These are phyloP conservation scores for Pao palembangensis DNA, from an alignment of 2,113 vertebrate species.

Conservation along the genomic window DNA sequence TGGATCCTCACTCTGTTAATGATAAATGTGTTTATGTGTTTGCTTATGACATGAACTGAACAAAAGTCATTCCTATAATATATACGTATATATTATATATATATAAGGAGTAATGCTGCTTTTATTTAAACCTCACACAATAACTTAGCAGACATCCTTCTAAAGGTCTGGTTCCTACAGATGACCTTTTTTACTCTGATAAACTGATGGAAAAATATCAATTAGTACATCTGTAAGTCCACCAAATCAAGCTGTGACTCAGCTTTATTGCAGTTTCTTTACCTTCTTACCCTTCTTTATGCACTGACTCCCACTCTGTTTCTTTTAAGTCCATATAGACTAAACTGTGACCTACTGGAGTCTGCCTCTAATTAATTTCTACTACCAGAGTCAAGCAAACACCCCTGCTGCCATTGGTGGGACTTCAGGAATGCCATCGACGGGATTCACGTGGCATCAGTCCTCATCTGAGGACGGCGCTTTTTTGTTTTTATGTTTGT, in stretches of 20 bases:
- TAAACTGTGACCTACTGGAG: constrained; percentile 70
- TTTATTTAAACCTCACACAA: too few species aligned
- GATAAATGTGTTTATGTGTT: constrained; percentile 2
- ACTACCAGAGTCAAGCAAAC: constrained; percentile 41
- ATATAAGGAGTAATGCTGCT: too few species aligned
- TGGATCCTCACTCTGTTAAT: constrained; percentile 20
- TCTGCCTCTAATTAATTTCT: constrained; percentile 67
- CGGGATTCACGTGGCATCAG: constrained; percentile 58
- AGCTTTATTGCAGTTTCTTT: constrained; percentile 18
- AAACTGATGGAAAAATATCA: not conserved
- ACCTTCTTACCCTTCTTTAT: constrained; percentile 46
- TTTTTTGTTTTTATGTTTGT: not conserved
- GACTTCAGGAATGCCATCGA: constrained; percentile 48
- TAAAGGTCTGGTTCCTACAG: too few species aligned
- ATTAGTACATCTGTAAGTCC: not conserved
- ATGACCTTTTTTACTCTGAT: too few species aligned
- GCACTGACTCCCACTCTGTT: constrained; percentile 68
- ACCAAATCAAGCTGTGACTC: not conserved
- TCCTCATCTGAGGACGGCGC: not conserved
- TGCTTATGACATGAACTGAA: constrained; percentile 5
- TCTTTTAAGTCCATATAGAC: constrained; percentile 65
- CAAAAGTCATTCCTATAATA: too few species aligned
- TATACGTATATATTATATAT: too few species aligned
- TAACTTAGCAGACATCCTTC: too few species aligned
- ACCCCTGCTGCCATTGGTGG: constrained; percentile 47